phyloP scores from a whole-genome alignment of 1,140 invertebrate species.

The Arctopsyche grandis region DNA sequence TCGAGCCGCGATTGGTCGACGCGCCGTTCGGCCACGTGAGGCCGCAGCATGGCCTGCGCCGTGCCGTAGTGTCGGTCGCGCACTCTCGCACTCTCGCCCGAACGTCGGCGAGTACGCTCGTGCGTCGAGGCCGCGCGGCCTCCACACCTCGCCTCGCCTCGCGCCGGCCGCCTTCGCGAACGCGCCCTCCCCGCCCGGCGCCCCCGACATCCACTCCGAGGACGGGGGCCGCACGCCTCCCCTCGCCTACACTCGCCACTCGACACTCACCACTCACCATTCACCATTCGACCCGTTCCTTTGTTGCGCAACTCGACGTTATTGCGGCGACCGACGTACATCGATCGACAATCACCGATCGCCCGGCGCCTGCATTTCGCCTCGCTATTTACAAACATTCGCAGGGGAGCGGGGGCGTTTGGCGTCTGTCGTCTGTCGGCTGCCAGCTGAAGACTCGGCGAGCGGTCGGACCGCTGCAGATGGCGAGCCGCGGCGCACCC shows the following conservation, averaged over 20 bases:
- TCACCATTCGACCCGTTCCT: too few relatives aligned
- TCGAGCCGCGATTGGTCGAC: not conserved
- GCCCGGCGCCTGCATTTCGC: not conserved
- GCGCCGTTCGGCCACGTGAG: not conserved
- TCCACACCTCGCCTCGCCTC: not conserved
- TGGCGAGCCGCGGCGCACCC: too few relatives aligned
- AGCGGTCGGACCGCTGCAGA: not conserved
- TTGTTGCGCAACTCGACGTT: constrained; percentile 56
- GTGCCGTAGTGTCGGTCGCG: constrained; percentile 15
- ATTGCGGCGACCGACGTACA: constrained; percentile 63
- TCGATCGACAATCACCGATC: constrained; percentile 59
- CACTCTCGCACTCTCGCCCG: constrained; percentile 19
- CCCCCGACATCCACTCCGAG: too few relatives aligned
- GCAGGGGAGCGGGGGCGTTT: constrained; percentile 31
- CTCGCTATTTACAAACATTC: constrained; percentile 19
- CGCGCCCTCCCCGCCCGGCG: constrained; percentile 56
- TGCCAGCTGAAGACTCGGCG: not conserved
- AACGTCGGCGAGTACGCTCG: constrained; percentile 7
- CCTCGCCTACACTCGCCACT: too few relatives aligned
- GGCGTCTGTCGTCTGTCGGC: too few relatives aligned
- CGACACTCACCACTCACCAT: too few relatives aligned
- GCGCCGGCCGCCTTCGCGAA: constrained; percentile 51
- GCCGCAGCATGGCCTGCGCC: not conserved
- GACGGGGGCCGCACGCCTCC: too few relatives aligned
- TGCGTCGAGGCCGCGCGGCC: not conserved